Evolutionary conservation across 2,797 vertebrate genomes (phyloP), one percentile per base, ranked within the genome.

Genomic region (Helostoma temminkii): DNA sequence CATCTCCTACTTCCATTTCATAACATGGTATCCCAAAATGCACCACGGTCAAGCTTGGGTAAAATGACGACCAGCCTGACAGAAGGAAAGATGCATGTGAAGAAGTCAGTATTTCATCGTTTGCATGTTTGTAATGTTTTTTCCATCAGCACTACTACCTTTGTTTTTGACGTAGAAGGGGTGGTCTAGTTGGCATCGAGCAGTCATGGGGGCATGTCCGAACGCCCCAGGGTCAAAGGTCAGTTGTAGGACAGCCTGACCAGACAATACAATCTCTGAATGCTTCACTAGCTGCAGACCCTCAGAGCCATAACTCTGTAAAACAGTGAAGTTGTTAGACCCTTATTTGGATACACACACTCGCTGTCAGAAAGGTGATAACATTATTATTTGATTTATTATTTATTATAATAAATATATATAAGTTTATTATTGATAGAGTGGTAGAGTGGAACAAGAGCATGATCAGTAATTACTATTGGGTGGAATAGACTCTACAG

Each of bases 11-110:
- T 81, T 97, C 95, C 91, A 98, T 94, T 90, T 99, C 98, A 83
- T 96, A 98, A 85, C 98, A 98, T 43, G 98, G 97, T 93, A 99
- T 98, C 90, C 98, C 98, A 93, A 98, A 96, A 93, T 94, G 97
- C 85, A 99, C 97, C 92, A 99, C 98, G 36, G 98, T 99, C 91
- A 98, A 89, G 91, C 98, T 98, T 26, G 98, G 98, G 88, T 98
- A 96, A 92, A 99, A 99, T 28, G 98, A 99, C 14, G 97, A 97
- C 98, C 98, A 99, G 68, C 98, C 98, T 99, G 78, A 36, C 8
- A 43, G 36, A 22, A 21, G 12, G 64, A 21, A 26, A 36, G 5
- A 6, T 43, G 42, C 48, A 12, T 47, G 62, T 32, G 1, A 43
- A 50, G 6, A 52, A 8, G 7, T 11, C 14, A 1, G 0, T 30